Evolutionary conservation across 2,888 invertebrate species (phyloP).

Genomic region (Lycaena phlaeas): DNA sequence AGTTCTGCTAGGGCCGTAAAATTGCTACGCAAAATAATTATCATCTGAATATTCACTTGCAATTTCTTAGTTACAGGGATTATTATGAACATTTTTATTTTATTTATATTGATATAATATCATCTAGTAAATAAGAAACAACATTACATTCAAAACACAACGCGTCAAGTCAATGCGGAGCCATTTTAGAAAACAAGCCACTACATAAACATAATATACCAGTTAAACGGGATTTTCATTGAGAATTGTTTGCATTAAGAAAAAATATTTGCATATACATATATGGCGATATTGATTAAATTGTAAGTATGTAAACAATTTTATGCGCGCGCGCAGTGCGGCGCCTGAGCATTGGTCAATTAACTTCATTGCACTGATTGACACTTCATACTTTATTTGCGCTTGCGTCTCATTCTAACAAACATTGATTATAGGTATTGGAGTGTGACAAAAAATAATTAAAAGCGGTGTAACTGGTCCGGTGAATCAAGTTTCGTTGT

Average conservation of each 20-base stretch:
- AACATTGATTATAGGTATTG: not conserved
- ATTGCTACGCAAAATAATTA: too few relatives aligned
- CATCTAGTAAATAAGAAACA: too few relatives aligned
- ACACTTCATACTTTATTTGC: slow-evolving; percentile 22
- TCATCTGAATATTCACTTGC: too few relatives aligned
- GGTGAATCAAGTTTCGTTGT: slow-evolving; percentile 16
- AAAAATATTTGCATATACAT: slow-evolving; percentile 1
- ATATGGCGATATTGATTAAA: not conserved
- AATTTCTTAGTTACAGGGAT: too few relatives aligned
- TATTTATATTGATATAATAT: too few relatives aligned
- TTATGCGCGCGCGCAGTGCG: slow-evolving; percentile 8
- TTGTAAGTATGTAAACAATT: slow-evolving; percentile 1
- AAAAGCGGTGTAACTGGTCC: slow-evolving; percentile 8
- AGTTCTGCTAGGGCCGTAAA: too few relatives aligned
- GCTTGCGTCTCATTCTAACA: slow-evolving; percentile 10
- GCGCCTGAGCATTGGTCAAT: slow-evolving; percentile 26
- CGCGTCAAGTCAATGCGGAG: too few relatives aligned
- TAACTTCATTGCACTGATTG: slow-evolving; percentile 33
- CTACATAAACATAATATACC: not conserved
- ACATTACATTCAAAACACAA: too few relatives aligned
- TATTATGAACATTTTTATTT: too few relatives aligned
- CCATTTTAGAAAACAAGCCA: not conserved
- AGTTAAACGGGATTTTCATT: not conserved
- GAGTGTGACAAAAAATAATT: slow-evolving; percentile 13
- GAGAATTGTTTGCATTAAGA: not conserved